These are phyloP conservation scores for Parazoanthus swiftii DNA, from an alignment of 92 coral and sea anemone genomes.

Conservation along the genomic window DNA sequence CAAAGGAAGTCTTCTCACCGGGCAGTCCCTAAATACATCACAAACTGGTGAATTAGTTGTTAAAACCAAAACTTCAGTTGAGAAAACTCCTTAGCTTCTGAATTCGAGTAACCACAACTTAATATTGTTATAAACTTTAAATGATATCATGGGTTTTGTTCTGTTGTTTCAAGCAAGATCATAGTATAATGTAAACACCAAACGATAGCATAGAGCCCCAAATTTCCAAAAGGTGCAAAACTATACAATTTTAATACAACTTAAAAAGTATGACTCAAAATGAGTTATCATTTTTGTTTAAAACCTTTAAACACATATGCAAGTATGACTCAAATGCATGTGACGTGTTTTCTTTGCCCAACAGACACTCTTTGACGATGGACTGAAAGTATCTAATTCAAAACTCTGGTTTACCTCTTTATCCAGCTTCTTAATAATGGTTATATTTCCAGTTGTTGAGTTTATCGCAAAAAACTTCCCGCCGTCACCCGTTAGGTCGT, in stretches of 20 bases:
- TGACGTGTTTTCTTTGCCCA: neutral
- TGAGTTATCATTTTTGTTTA: too few relatives aligned
- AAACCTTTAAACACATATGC: too few relatives aligned
- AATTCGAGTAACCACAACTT: neutral
- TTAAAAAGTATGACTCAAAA: too few relatives aligned
- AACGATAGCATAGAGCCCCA: too few relatives aligned
- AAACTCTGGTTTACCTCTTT: slow-evolving; percentile 13
- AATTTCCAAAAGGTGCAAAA: too few relatives aligned
- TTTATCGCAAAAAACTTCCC: slow-evolving; percentile 4
- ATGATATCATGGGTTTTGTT: too few relatives aligned
- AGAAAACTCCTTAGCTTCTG: neutral
- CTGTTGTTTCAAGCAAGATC: too few relatives aligned
- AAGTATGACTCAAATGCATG: too few relatives aligned
- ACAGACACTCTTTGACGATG: neutral
- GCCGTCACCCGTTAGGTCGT: slow-evolving; percentile 1
- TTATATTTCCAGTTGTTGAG: slow-evolving; percentile 28
- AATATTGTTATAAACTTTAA: too few relatives aligned
- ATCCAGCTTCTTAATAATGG: slow-evolving; percentile 7
- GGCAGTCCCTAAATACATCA: neutral
- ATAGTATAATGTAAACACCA: too few relatives aligned
- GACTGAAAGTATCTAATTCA: neutral
- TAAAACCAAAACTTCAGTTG: too few relatives aligned
- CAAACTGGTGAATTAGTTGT: neutral
- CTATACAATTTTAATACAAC: too few relatives aligned
- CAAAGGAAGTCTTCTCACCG: neutral